phyloP scores from a whole-genome alignment of 2,888 invertebrate genomes.

The Drosophila silvestris region DNA sequence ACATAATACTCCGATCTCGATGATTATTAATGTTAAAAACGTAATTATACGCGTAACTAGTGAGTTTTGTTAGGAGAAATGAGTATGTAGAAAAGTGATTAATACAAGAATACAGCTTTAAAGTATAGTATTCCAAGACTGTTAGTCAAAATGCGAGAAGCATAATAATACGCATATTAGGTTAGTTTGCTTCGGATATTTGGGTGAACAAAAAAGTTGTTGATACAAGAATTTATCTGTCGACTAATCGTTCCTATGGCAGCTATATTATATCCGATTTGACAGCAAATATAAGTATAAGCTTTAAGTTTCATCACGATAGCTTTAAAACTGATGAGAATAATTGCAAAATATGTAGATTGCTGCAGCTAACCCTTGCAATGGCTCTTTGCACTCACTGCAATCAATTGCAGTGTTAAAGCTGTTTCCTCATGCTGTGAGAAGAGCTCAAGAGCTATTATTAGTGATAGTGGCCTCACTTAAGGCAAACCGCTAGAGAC shows the following conservation, averaged over 20 bases:
- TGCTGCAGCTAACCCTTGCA: background rate
- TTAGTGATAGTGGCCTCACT: constrained; percentile 6
- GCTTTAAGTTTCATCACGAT: background rate
- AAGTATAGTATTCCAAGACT: background rate
- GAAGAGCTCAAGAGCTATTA: constrained; percentile 14
- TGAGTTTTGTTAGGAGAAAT: background rate
- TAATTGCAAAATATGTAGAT: background rate
- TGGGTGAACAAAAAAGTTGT: background rate
- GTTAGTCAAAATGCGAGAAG: background rate
- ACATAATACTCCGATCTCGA: background rate
- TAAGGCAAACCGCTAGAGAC: background rate
- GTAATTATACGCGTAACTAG: background rate
- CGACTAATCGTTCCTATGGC: background rate
- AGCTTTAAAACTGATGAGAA: background rate
- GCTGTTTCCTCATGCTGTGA: background rate
- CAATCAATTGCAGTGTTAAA: background rate
- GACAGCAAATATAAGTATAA: background rate
- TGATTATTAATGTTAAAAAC: background rate
- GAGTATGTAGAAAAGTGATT: background rate
- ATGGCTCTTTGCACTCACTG: background rate
- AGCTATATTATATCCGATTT: background rate
- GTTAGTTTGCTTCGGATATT: background rate
- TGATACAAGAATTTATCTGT: background rate
- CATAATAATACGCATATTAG: background rate
- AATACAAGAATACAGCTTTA: background rate